phyloP scores from a whole-genome alignment of 2,113 vertebrate genomes.

The Syngnathoides biaculeatus region DNA sequence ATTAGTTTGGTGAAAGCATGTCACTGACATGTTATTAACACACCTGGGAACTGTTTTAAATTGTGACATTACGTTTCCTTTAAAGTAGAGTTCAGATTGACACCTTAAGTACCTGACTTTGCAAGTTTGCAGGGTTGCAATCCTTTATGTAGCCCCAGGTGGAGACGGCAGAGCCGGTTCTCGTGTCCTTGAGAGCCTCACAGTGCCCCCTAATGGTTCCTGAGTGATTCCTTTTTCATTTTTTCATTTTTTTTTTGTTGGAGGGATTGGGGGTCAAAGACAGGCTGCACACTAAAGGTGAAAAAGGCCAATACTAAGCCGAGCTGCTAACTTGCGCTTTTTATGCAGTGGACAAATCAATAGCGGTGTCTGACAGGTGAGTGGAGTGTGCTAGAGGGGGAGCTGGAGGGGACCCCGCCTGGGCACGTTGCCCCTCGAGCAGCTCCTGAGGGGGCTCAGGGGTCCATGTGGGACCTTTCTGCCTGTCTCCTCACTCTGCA shows the following conservation, averaged over 20 bases:
- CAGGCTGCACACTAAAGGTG: conserved; percentile 12
- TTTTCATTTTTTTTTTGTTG: too few species aligned
- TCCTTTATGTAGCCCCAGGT: conserved; percentile 26
- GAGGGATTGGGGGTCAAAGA: conserved; percentile 52
- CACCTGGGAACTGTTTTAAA: neutral
- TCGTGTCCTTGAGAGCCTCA: conserved; percentile 30
- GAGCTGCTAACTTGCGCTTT: conserved; percentile 76
- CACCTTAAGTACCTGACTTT: conserved; percentile 36
- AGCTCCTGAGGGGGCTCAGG: conserved; percentile 61
- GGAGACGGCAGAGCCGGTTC: conserved; percentile 30
- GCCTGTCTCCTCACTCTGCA: conserved; percentile 66
- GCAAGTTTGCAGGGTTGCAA: conserved; percentile 38
- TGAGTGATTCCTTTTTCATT: conserved; percentile 50
- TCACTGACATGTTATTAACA: neutral
- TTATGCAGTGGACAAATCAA: conserved; percentile 87
- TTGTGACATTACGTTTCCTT: neutral
- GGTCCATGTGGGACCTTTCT: conserved; percentile 22
- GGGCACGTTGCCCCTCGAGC: conserved; percentile 71
- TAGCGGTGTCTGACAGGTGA: conserved; percentile 84
- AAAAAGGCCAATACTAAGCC: conserved; percentile 74
- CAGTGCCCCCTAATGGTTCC: conserved; percentile 52
- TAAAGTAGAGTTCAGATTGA: conserved; percentile 46
- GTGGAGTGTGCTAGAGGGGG: conserved; percentile 49
- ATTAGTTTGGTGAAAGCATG: neutral
- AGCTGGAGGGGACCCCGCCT: conserved; percentile 68